Conservation (phyloP, 2,113 vertebrate species). For the Corythoichthys intestinalis region DNA sequence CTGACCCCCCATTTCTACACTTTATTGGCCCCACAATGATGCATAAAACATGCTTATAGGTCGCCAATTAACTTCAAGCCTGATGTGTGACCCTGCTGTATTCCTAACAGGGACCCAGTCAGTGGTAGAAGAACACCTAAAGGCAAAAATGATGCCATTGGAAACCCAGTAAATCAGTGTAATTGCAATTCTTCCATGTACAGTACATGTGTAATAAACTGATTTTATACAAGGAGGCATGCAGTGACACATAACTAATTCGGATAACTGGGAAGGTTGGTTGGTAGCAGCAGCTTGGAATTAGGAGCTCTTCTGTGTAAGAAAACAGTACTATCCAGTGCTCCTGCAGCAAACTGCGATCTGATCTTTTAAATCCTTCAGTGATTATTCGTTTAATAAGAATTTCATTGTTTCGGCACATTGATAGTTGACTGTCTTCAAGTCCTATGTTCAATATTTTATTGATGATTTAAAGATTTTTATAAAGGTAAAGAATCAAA, state of each 20-base stretch:
- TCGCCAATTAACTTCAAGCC: slow-evolving; percentile 56
- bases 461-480: too few species aligned
- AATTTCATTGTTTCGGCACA: too few species aligned
- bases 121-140: slow-evolving; percentile 29
- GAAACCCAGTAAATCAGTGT: neutral
- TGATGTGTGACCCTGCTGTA: slow-evolving; percentile 16
- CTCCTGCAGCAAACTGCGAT: neutral
- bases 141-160: slow-evolving; percentile 18
- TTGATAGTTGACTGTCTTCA: too few species aligned
- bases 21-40: slow-evolving; percentile 29
- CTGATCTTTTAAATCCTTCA: neutral
- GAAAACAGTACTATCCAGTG: neutral
- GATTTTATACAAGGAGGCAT: slow-evolving; percentile 1
- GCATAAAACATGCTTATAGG: slow-evolving; percentile 48
- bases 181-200: neutral
- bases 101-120: slow-evolving; percentile 35
- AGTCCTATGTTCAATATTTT: too few species aligned
- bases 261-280: neutral
- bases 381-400: neutral
- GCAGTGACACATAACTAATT: slow-evolving; percentile 10
- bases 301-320: neutral
- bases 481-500: too few species aligned
- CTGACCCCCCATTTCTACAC: slow-evolving; percentile 5
- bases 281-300: neutral
- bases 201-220: slow-evolving; percentile 4